These are phyloP conservation scores for Circaetus cinerascens DNA, from an alignment of 2,113 vertebrate genomes.

Conservation along the genomic window DNA sequence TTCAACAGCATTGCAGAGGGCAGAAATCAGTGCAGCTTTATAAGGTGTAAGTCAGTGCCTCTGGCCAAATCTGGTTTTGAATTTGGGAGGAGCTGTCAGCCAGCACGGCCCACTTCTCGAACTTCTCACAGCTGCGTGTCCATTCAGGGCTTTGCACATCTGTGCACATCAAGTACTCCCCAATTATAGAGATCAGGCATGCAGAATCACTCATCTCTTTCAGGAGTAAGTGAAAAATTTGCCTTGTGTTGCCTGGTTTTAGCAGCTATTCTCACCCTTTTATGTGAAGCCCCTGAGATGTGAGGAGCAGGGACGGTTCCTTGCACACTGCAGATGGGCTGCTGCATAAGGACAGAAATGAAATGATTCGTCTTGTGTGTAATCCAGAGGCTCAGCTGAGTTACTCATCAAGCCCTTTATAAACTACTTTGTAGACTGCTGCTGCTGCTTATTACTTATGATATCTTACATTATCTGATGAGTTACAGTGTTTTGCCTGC, in stretches of 20 bases:
- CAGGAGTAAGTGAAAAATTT: background rate
- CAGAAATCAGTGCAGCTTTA: background rate
- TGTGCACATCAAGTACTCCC: background rate
- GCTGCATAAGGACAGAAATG: background rate
- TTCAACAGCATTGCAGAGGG: background rate
- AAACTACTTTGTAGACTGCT: slow-evolving; percentile 14
- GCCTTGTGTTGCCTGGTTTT: background rate
- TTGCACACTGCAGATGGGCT: background rate
- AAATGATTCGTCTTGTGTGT: background rate
- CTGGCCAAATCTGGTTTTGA: background rate
- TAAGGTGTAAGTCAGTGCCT: background rate
- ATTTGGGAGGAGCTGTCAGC: background rate
- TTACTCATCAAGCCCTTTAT: background rate
- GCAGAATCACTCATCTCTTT: background rate
- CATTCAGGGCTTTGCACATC: background rate
- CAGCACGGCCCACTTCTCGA: background rate
- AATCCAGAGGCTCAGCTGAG: slow-evolving; percentile 16
- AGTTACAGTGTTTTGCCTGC: slow-evolving; percentile 11
- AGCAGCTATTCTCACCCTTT: background rate
- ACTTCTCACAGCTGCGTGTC: background rate
- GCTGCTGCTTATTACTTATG: background rate
- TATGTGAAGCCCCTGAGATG: background rate
- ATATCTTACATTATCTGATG: background rate
- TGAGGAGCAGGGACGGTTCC: background rate
- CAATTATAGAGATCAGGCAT: background rate